phyloP scores from a whole-genome alignment of 2,797 vertebrate genomes.

The Thripadectes ignobilis region DNA sequence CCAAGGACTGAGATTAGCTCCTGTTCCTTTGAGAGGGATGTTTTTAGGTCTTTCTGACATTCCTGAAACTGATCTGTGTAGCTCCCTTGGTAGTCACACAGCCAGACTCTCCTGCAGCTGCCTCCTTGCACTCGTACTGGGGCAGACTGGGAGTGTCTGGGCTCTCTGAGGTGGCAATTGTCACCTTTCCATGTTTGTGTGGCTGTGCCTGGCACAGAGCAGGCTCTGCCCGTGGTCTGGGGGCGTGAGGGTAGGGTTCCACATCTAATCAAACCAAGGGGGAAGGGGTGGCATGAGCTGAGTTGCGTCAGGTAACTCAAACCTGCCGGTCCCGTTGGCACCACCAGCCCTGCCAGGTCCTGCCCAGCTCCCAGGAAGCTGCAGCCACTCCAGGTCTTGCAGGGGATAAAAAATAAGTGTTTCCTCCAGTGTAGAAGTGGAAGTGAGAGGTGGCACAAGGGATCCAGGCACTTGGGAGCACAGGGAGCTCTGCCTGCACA shows the following conservation, averaged over 20 bases:
- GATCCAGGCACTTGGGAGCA: not conserved
- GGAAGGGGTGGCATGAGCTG: not conserved
- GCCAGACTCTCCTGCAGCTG: not conserved
- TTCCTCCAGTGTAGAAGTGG: not conserved
- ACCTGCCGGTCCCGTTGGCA: not conserved
- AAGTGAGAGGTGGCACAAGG: not conserved
- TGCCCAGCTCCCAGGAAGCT: not conserved
- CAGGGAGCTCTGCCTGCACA: not conserved
- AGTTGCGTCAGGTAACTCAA: not conserved
- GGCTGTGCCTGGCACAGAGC: not conserved
- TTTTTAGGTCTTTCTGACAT: not conserved
- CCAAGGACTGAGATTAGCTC: not conserved
- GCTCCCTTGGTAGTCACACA: not conserved
- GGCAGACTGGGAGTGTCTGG: not conserved
- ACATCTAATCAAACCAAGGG: not conserved
- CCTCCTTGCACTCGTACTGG: no score
- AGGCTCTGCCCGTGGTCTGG: not conserved
- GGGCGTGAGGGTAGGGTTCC: not conserved
- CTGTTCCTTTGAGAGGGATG: no score
- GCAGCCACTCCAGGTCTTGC: not conserved
- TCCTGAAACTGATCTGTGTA: rapidly evolving
- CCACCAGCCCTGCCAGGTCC: not conserved
- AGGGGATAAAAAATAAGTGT: not conserved
- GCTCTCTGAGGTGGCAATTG: not conserved
- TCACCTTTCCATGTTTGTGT: not conserved